Percentiles rank a stretch among this genome's conserved stretches.
phyloP scores from a whole-genome alignment of 2,797 vertebrate genomes.

The Euphonia xanthogaster region DNA sequence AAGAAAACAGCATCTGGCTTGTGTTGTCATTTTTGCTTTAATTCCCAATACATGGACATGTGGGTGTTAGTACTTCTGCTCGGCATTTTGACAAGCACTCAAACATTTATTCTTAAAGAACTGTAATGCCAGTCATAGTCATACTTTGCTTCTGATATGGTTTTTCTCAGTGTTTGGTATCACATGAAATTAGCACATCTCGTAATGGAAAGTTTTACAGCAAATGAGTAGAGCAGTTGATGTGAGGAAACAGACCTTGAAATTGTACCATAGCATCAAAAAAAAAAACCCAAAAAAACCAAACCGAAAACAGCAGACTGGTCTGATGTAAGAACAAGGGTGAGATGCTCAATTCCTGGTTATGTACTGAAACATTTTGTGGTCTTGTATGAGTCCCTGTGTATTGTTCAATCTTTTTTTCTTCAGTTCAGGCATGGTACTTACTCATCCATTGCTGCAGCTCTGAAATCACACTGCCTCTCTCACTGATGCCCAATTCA shows the following conservation, averaged over 20 bases:
- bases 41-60: not conserved
- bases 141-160: not conserved
- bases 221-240: not conserved
- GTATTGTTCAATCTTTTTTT: not conserved
- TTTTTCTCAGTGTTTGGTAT: not conserved
- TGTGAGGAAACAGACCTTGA: not conserved
- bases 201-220: not conserved
- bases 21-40: constrained; percentile 3
- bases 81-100: not conserved
- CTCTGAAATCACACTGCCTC: accelerated
- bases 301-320: too few species aligned
- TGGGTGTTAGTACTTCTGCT: constrained; percentile 25
- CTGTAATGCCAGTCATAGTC: not conserved
- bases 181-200: not conserved
- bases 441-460: not conserved
- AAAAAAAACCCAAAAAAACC: not conserved
- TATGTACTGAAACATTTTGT: not conserved
- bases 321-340: not conserved
- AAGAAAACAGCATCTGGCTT: constrained; percentile 39
- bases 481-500: not conserved
- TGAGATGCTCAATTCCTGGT: not conserved
- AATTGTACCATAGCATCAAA: not conserved
- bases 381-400: not conserved
- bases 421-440: not conserved
- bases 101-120: not conserved